phyloP scores from a whole-genome alignment of 2,888 invertebrate species.

The Platerodrilus igneus region DNA sequence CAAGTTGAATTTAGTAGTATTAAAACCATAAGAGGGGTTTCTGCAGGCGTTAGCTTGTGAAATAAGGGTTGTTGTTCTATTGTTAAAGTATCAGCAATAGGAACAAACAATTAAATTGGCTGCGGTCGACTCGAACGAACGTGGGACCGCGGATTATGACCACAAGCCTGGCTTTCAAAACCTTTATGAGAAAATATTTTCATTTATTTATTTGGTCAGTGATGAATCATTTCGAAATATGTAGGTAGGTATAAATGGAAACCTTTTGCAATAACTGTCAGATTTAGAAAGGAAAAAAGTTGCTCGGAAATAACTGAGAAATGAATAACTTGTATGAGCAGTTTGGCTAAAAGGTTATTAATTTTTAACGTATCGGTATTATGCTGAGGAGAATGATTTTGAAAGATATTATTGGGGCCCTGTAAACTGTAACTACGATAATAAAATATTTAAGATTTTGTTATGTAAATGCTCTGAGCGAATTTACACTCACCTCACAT shows the following conservation, averaged over 20 bases:
- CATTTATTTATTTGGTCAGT: constrained; percentile 19
- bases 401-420: no score
- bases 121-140: constrained; percentile 17
- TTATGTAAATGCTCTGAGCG: no score
- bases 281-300: constrained; percentile 7
- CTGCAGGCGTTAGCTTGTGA: constrained; percentile 23
- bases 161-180: constrained; percentile 17
- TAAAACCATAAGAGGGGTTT: no score
- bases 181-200: constrained; percentile 16
- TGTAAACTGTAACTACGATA: no score
- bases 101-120: constrained; percentile 24
- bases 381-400: no score
- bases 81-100: constrained; percentile 18
- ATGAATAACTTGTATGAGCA: no score
- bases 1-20: no score
- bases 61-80: constrained; percentile 24
- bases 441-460: no score
- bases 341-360: no score
- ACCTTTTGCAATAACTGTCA: constrained; percentile 14
- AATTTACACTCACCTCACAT: no score
- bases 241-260: constrained; percentile 9
- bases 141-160: constrained; percentile 21
- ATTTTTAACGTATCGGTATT: no score
- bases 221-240: constrained; percentile 10
- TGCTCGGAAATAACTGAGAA: no score